Conservation (phyloP, 2,888 invertebrate genomes). For the Tinea pellionella region DNA sequence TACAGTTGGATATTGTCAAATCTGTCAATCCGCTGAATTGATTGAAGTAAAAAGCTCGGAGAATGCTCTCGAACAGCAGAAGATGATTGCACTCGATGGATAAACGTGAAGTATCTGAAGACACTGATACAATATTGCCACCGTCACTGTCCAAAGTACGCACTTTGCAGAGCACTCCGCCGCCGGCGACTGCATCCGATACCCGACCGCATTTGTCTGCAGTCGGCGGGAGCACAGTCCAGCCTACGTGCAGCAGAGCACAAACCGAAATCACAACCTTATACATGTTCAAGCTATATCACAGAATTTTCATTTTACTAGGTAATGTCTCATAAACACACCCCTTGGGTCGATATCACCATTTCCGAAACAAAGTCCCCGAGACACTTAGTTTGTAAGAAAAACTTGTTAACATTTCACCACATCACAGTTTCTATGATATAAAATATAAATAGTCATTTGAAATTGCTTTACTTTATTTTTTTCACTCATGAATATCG, state of each 20-base stretch:
- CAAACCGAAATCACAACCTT: conserved; percentile 54
- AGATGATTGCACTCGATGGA: conserved; percentile 82
- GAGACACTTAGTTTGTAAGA: conserved; percentile 52
- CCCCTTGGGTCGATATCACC: conserved; percentile 68
- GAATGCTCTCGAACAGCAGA: conserved; percentile 81
- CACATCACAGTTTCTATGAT: conserved; percentile 47
- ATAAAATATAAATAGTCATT: conserved; percentile 27
- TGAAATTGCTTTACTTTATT: conserved; percentile 23
- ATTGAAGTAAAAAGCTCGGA: conserved; percentile 78
- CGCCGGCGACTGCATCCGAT: conserved; percentile 55
- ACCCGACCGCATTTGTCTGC: conserved; percentile 59
- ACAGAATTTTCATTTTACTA: conserved; percentile 67
- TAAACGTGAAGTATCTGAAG: conserved; percentile 77
- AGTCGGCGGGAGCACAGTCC: conserved; percentile 65
- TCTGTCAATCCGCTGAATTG: conserved; percentile 80
- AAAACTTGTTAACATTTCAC: conserved; percentile 64
- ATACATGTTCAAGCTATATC: conserved; percentile 48
- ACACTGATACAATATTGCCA: conserved; percentile 71
- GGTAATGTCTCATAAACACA: conserved; percentile 66
- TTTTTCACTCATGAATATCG: conserved; percentile 38
- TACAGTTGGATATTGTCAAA: conserved; percentile 81
- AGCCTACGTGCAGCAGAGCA: conserved; percentile 66
- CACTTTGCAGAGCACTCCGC: conserved; percentile 74
- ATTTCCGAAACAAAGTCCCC: conserved; percentile 68
- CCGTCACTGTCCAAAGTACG: conserved; percentile 78